These are phyloP conservation scores for Chrysaora quinquecirrha DNA, from an alignment of 30 jellyfish, hydroid and myxozoan species.

Conservation along the genomic window DNA sequence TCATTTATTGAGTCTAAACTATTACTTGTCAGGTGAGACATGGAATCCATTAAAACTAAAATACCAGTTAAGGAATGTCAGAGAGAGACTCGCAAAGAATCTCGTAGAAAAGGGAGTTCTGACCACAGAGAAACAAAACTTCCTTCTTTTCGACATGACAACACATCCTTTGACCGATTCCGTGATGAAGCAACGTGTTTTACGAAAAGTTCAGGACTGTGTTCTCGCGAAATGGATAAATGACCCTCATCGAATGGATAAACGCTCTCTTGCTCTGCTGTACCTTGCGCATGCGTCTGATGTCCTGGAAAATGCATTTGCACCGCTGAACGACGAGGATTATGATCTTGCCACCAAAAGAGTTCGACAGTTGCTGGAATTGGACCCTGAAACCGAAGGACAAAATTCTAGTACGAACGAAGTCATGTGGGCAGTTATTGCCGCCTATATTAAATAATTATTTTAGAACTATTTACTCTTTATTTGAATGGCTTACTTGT, in stretches of 20 bases:
- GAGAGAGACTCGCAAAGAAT: constrained; percentile 94
- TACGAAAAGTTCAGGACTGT: constrained; percentile 90
- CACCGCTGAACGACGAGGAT: constrained; percentile 97
- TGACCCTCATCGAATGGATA: constrained; percentile 99
- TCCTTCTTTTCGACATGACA: constrained; percentile 95
- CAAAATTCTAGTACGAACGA: constrained; percentile 91
- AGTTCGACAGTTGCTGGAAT: constrained; percentile 92
- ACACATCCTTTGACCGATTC: constrained; percentile 95
- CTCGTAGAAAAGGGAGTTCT: constrained; percentile 99
- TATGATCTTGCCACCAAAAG: constrained; percentile 97
- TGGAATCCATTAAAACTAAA: constrained; percentile 98
- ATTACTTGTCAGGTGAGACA: constrained; percentile 98
- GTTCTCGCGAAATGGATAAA: constrained; percentile 92
- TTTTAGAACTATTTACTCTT: too few species aligned
- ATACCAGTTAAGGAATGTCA: constrained; percentile 90
- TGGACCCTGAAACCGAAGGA: constrained; percentile 98
- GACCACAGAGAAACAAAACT: constrained; percentile 95
- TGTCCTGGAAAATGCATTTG: constrained; percentile 97
- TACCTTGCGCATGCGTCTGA: constrained; percentile 96
- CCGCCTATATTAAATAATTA: constrained; percentile 85
- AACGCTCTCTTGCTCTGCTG: constrained; percentile 87
- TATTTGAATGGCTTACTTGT: too few species aligned
- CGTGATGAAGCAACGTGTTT: constrained; percentile 85
- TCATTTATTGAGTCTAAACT: too few species aligned
- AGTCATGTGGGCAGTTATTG: constrained; percentile 98